phyloP scores from a whole-genome alignment of 2,797 vertebrate genomes.

The Microctenopoma steveboyesi region DNA sequence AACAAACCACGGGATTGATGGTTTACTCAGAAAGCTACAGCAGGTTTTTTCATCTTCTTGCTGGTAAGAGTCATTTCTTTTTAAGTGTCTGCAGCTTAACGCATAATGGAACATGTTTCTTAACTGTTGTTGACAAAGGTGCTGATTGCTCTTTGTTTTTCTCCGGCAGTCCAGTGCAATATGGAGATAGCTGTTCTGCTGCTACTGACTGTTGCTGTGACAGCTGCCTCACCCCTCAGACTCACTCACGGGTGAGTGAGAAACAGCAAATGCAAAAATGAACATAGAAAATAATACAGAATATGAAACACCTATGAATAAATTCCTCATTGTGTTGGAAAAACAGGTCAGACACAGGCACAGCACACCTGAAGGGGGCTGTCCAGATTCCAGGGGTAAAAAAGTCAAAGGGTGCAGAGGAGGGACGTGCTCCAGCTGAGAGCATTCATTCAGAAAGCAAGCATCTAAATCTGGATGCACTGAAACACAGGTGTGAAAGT shows the following conservation, averaged over 20 bases:
- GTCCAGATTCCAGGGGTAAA: conserved; percentile 37
- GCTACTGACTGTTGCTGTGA: conserved; percentile 74
- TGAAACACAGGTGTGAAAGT: conserved; percentile 69
- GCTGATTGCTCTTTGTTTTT: neutral
- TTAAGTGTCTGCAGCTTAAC: neutral
- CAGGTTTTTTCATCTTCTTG: conserved; percentile 36
- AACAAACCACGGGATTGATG: conserved; percentile 28
- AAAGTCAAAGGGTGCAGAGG: conserved; percentile 39
- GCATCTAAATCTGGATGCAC: conserved; percentile 29
- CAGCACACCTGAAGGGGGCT: conserved; percentile 19
- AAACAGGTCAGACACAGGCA: conserved; percentile 59
- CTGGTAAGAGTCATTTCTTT: conserved; percentile 54
- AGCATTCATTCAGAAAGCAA: conserved; percentile 62
- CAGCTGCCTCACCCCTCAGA: conserved; percentile 64
- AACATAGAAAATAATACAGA: neutral
- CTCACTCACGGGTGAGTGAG: conserved; percentile 60
- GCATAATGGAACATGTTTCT: neutral
- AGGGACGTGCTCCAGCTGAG: conserved; percentile 37
- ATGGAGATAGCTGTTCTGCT: conserved; percentile 79
- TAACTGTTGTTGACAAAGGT: neutral
- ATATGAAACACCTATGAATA: too few relatives aligned
- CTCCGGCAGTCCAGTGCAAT: conserved; percentile 62
- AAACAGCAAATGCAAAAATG: neutral
- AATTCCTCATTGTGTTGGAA: conserved; percentile 15
- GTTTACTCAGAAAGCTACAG: conserved; percentile 45